These are phyloP conservation scores for Miniopterus natalensis DNA, from an alignment of 2,113 vertebrate genomes.

Conservation along the genomic window DNA sequence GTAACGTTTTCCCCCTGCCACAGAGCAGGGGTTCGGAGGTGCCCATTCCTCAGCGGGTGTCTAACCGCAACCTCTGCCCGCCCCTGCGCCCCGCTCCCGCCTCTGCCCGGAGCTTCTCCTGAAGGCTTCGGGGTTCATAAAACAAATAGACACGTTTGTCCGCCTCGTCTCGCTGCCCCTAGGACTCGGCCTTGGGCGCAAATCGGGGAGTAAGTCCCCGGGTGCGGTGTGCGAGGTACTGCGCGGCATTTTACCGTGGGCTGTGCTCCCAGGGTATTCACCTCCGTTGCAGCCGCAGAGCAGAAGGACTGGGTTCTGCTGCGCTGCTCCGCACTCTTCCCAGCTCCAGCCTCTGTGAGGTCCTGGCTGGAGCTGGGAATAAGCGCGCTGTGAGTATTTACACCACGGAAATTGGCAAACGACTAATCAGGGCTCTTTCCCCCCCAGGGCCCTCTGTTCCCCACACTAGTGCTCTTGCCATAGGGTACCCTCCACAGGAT, in stretches of 20 bases:
- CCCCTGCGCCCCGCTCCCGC: not conserved
- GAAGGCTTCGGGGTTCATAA: not conserved
- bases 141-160: constrained; percentile 16
- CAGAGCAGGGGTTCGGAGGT: constrained; percentile 40
- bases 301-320: not conserved
- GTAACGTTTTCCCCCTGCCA: not conserved
- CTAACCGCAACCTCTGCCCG: constrained; percentile 45
- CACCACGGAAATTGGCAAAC: not conserved
- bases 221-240: not conserved
- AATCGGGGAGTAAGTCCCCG: not conserved
- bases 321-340: not conserved
- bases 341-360: not conserved
- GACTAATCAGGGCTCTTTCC: not conserved
- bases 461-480: not conserved
- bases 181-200: not conserved
- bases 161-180: constrained; percentile 9
- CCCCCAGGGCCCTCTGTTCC: not conserved
- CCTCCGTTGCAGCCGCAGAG: not conserved
- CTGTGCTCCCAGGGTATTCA: not conserved
- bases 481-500: not conserved
- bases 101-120: constrained; percentile 15
- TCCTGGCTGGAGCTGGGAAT: not conserved
- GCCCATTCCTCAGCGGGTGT: not conserved
- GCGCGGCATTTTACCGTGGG: not conserved
- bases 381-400: not conserved